Evolutionary conservation across 2,113 vertebrate species (phyloP).

Genomic region (Chascanopsetta lugubris): DNA sequence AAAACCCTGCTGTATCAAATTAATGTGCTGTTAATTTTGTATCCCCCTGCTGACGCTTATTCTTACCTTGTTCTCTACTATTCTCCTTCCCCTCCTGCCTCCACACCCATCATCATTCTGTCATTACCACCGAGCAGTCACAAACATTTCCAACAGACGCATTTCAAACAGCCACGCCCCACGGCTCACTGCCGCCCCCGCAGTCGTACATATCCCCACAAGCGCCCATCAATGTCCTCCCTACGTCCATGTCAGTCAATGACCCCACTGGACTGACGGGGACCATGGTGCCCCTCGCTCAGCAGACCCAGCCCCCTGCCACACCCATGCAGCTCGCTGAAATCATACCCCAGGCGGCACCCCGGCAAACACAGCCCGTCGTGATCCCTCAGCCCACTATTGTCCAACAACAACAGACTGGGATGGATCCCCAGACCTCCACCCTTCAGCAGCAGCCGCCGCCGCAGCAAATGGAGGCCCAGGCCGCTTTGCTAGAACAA

Average conservation of each 20-base stretch:
- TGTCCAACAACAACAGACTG: slow-evolving; percentile 77
- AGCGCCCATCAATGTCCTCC: slow-evolving; percentile 68
- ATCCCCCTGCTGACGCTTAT: slow-evolving; percentile 70
- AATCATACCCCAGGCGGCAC: slow-evolving; percentile 69
- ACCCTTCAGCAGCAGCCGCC: slow-evolving; percentile 64
- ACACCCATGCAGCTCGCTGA: slow-evolving; percentile 73
- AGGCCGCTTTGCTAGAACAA: slow-evolving; percentile 68
- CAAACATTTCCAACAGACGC: slow-evolving; percentile 76
- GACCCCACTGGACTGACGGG: slow-evolving; percentile 71
- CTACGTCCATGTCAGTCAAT: slow-evolving; percentile 69
- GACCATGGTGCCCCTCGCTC: slow-evolving; percentile 64
- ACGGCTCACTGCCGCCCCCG: slow-evolving; percentile 62
- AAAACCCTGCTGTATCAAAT: slow-evolving; percentile 56
- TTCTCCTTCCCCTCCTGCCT: slow-evolving; percentile 62
- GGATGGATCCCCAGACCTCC: slow-evolving; percentile 71
- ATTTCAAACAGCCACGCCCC: slow-evolving; percentile 73
- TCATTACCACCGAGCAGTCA: slow-evolving; percentile 70
- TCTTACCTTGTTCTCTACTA: slow-evolving; percentile 73
- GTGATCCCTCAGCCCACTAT: slow-evolving; percentile 72
- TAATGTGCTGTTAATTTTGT: slow-evolving; percentile 68
- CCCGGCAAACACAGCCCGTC: slow-evolving; percentile 72
- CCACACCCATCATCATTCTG: slow-evolving; percentile 56
- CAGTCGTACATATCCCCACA: slow-evolving; percentile 78
- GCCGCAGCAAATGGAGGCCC: slow-evolving; percentile 71
- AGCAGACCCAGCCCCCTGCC: slow-evolving; percentile 73